A percentile compares a stretch with the other conserved stretches of the same genome.
phyloP scores from a whole-genome alignment of 2,113 vertebrate species.

The Tamias sibiricus region DNA sequence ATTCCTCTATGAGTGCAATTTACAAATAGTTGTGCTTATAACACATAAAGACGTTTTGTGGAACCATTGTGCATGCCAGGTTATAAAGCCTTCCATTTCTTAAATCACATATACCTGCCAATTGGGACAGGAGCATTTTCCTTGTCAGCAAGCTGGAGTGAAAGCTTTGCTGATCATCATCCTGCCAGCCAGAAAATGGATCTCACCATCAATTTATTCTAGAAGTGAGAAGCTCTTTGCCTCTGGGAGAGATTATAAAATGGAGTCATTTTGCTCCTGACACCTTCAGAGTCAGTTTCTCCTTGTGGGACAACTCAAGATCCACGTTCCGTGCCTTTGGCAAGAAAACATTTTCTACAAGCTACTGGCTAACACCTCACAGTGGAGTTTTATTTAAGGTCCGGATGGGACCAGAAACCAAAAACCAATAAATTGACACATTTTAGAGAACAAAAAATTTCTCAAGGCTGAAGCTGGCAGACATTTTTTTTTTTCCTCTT shows the following conservation, averaged over 20 bases:
- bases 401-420: constrained; percentile 50
- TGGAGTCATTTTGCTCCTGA: constrained; percentile 61
- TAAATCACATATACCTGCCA: constrained; percentile 55
- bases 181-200: constrained; percentile 50
- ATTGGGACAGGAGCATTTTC: constrained; percentile 44
- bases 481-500: not conserved
- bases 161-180: constrained; percentile 41
- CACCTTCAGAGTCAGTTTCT: constrained; percentile 56
- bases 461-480: constrained; percentile 42
- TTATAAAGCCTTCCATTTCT: constrained; percentile 59
- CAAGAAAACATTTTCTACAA: constrained; percentile 78
- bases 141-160: constrained; percentile 42
- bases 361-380: constrained; percentile 70
- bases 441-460: constrained; percentile 52
- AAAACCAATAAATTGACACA: constrained; percentile 72
- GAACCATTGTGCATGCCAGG: not conserved
- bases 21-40: constrained; percentile 37
- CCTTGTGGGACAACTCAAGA: constrained; percentile 51
- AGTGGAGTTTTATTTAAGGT: constrained; percentile 70
- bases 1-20: not conserved
- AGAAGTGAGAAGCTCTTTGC: constrained; percentile 64
- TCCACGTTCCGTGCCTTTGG: constrained; percentile 56
- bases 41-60: constrained; percentile 1
- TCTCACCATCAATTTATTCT: constrained; percentile 68
- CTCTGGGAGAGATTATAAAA: constrained; percentile 74